Base-by-base conservation (phyloP, 2,888 invertebrate genomes). In the Xanthostigma xanthostigma region DNA sequence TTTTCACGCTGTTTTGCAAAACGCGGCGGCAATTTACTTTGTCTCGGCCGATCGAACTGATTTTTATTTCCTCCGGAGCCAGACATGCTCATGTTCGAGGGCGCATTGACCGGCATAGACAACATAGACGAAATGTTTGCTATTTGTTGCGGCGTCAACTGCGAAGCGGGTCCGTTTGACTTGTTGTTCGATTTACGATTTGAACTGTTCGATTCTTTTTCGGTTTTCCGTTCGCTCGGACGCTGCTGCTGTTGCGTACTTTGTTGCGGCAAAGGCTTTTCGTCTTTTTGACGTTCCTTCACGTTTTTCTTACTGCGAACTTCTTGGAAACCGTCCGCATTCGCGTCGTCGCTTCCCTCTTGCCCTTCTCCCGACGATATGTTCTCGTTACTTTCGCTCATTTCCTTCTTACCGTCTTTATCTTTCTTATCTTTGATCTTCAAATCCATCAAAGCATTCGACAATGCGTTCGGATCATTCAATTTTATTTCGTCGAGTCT, bases 261-360 rank as follows among this genome's bases (percentile, higher is more conserved):
- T 27, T 27, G 27, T 38, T 46, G 41, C 33, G 45, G 27, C 10
- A 57, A 57, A 47, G 60, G 61, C 53, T 41, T 49, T 52, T 41
- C 56, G 49, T 10, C 56, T 62, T 67, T 61, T 57, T 64, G 71
- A 1, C 72, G 62, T 46, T 81, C 82, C 57, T 83, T 83, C 0
- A 76, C 78, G 55, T 74, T 78, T 62, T 86, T 87, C 64, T 85
- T 85, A 48, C 84, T 86, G 50, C 85, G 78, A 8, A 89, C 90
- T 64, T 90, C 89, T 66, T 87, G 86, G 66, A 90, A 88, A 44
- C 85, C 86, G 59, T 80, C 80, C 47, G 80, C 76, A 49, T 79
- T 74, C 50, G 62, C 63, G 36, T 74, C 75, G 13, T 61, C 43
- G 47, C 51, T 43, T 10, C 33, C 42, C 9, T 41, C 43, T 13